A percentile compares a stretch with the other conserved stretches of the same genome.
Evolutionary conservation across 37 sponge, comb jelly and placozoan species (phyloP).

Genomic region (Crambe crambe): DNA sequence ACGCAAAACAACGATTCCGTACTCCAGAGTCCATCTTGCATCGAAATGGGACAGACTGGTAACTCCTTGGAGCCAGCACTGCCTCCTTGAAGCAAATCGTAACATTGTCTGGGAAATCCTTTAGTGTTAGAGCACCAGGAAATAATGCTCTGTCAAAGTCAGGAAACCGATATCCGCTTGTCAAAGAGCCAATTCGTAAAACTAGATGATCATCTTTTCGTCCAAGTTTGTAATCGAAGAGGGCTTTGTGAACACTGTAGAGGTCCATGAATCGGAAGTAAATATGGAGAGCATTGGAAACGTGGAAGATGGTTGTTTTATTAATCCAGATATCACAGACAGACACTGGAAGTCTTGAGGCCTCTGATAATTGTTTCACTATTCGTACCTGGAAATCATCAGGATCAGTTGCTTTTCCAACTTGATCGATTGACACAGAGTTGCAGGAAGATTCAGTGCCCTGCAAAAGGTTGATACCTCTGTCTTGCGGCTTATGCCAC

Average conservation of each 20-base stretch:
- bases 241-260: conserved; percentile 54
- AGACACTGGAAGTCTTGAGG: background rate
- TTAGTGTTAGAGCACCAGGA: conserved; percentile 18
- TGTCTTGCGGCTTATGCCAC: background rate
- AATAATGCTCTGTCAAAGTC: conserved; percentile 66
- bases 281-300: conserved; percentile 47
- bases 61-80: conserved; percentile 54
- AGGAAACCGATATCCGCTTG: conserved; percentile 28
- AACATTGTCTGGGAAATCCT: conserved; percentile 19
- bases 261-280: conserved; percentile 69
- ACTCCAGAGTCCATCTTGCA: conserved; percentile 45
- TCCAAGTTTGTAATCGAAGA: conserved; percentile 22
- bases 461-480: background rate
- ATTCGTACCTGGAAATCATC: conserved; percentile 36
- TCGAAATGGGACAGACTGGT: conserved; percentile 37
- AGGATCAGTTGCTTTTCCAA: background rate
- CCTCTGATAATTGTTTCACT: background rate
- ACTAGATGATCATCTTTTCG: no score
- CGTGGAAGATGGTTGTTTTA: conserved; percentile 39
- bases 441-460: background rate
- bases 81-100: conserved; percentile 44
- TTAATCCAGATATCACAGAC: conserved; percentile 49
- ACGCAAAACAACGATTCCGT: conserved; percentile 21
- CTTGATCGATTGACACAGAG: no score
- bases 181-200: no score